Percentiles rank a stretch among this genome's conserved stretches.
These are phyloP conservation scores for Pammene aurita DNA, from an alignment of 2,888 invertebrate species.

Conservation along the genomic window DNA sequence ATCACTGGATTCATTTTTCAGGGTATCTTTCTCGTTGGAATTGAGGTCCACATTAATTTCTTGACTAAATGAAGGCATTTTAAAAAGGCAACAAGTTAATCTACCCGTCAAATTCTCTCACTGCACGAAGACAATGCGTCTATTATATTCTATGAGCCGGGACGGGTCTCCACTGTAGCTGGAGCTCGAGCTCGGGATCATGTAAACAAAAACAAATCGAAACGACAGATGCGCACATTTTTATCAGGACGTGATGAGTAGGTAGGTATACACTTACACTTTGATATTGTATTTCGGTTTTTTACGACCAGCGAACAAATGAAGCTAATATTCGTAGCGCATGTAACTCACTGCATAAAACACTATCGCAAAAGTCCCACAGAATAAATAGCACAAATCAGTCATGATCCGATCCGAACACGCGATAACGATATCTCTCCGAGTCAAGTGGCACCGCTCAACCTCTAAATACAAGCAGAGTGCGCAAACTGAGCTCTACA, in stretches of 20 bases:
- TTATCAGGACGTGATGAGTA: conserved; percentile 55
- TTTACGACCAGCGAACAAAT: conserved; percentile 58
- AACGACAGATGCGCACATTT: conserved; percentile 63
- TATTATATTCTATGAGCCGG: conserved; percentile 27
- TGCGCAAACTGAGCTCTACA: conserved; percentile 69
- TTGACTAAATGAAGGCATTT: conserved; percentile 76
- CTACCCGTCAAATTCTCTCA: conserved; percentile 25
- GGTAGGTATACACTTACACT: conserved; percentile 59
- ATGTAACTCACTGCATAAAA: conserved; percentile 61
- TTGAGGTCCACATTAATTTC: conserved; percentile 74
- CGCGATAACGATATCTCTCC: conserved; percentile 64
- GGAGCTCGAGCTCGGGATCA: conserved; percentile 39
- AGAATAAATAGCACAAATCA: conserved; percentile 60
- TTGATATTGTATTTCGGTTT: conserved; percentile 56
- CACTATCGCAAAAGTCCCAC: conserved; percentile 50
- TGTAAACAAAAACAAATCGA: conserved; percentile 51
- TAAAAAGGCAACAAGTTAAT: conserved; percentile 46
- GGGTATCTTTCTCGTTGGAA: conserved; percentile 65
- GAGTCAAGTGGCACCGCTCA: conserved; percentile 64
- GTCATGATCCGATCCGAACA: conserved; percentile 63
- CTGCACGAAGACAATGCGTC: conserved; percentile 17
- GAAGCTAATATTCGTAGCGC: conserved; percentile 52
- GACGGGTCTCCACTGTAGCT: conserved; percentile 43
- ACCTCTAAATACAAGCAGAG: conserved; percentile 72
- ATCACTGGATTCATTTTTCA: conserved; percentile 61